Evolutionary conservation across 2,113 vertebrate genomes (phyloP).

Genomic region (Ahaetulla prasina): DNA sequence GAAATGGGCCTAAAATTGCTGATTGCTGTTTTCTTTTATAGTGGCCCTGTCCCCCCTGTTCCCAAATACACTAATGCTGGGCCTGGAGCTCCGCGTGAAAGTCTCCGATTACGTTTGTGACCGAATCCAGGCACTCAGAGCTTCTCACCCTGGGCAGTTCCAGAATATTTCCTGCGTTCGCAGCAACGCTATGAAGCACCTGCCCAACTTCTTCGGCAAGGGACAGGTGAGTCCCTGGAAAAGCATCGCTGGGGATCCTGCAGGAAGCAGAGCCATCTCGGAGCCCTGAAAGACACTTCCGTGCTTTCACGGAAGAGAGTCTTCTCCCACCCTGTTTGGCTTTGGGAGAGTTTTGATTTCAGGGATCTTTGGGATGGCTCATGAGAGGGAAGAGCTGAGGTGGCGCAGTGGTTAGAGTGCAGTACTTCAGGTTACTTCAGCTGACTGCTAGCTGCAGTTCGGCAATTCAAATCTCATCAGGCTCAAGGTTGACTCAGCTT

Average conservation of each 20-base stretch:
- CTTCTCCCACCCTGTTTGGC: neutral
- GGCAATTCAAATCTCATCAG: too few relatives aligned
- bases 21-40: constrained; percentile 48
- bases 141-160: constrained; percentile 74
- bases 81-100: constrained; percentile 89
- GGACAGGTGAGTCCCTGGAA: constrained; percentile 74
- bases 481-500: too few relatives aligned
- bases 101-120: constrained; percentile 90
- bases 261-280: neutral
- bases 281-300: neutral
- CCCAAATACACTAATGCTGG: constrained; percentile 81
- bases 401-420: too few relatives aligned
- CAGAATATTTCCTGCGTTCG: constrained; percentile 90
- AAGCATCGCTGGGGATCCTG: neutral
- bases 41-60: constrained; percentile 85
- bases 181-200: constrained; percentile 93
- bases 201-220: constrained; percentile 90
- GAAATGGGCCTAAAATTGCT: neutral
- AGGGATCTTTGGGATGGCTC: neutral
- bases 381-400: too few relatives aligned
- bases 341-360: neutral
- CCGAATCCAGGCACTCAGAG: constrained; percentile 79
- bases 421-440: too few relatives aligned
- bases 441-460: too few relatives aligned
- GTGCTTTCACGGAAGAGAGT: neutral